Base-by-base conservation (phyloP, 2,113 vertebrate species). In the Cranoglanis bouderius region DNA sequence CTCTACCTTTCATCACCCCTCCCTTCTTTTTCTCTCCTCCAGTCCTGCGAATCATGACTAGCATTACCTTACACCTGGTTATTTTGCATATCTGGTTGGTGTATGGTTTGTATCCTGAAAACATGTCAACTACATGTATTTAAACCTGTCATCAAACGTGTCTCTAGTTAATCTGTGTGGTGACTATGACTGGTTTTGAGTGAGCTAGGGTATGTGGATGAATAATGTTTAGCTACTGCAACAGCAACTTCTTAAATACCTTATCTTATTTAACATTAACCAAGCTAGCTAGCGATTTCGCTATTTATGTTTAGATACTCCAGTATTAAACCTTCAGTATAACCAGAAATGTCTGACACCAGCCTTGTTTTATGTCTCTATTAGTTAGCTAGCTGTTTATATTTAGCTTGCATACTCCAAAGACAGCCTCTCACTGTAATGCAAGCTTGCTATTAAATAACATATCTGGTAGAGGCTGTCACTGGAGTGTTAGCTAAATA, bases 1-100 rank as follows among this genome's bases (percentile, higher is more conserved):
- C 7, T 78, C 55, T 61, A 83, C 19, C 21, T 61, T 83, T 43
- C 81, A 61, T 61, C 55, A 61, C 35, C 81, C 81, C 81, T 43
- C 81, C 53, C 18, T 13, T 51, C 70, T 40, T 21, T 49, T 49
- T 49, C 81, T 29, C 35, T 59, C 53, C 53, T 82, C 29, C 10
- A 24, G 55, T 6, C 19, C 81, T 61, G 35, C 14, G 81, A 83
- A 29, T 61, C 12, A 83, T 83, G 35, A 40, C 57, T 38, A 61
- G 81, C 57, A 16, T 43, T 61, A 7, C 38, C 21, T 61, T 82
- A 24, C 53, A 82, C 53, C 51, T 24, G 32, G 10, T 57, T 83
- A 26, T 61, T 29, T 61, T 38, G 12, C 21, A 16, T 3, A 1
- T 32, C 75, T 49, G 32, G 3, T 6, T 43, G 3, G 14, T 53